phyloP scores from a whole-genome alignment of 2,888 invertebrate species.

The Vannuccia rotundouncinata region DNA sequence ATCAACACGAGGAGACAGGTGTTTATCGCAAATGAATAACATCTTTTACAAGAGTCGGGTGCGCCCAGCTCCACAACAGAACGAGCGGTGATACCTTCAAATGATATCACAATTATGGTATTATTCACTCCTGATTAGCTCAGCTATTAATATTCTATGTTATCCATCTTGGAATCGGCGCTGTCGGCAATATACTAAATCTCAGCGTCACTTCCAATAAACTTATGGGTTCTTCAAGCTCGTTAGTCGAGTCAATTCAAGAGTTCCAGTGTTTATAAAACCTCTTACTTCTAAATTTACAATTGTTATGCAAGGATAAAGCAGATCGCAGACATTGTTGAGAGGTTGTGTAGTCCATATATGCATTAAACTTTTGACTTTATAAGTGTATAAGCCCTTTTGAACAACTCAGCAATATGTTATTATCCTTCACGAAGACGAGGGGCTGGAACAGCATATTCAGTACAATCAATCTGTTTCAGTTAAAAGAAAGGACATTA shows the following conservation, averaged over 20 bases:
- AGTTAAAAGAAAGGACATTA: neutral
- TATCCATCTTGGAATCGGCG: neutral
- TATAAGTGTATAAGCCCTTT: neutral
- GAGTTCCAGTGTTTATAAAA: neutral
- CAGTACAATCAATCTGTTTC: neutral
- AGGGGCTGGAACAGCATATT: neutral
- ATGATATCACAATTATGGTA: constrained; percentile 14
- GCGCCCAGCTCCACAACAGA: neutral
- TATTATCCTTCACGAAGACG: neutral
- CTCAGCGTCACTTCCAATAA: constrained; percentile 20
- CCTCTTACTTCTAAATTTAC: neutral
- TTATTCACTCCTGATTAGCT: constrained; percentile 6
- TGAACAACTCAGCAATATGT: neutral
- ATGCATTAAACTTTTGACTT: neutral
- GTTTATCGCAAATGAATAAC: neutral
- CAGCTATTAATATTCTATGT: neutral
- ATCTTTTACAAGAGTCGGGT: neutral
- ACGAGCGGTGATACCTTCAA: neutral
- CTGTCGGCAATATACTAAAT: neutral
- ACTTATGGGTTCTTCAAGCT: neutral
- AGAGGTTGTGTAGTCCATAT: neutral
- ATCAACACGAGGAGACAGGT: constrained; percentile 11
- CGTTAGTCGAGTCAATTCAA: neutral
- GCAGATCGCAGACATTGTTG: neutral
- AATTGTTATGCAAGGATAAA: neutral